Conservation (phyloP, 2,888 invertebrate species). For the Macaria notata region DNA sequence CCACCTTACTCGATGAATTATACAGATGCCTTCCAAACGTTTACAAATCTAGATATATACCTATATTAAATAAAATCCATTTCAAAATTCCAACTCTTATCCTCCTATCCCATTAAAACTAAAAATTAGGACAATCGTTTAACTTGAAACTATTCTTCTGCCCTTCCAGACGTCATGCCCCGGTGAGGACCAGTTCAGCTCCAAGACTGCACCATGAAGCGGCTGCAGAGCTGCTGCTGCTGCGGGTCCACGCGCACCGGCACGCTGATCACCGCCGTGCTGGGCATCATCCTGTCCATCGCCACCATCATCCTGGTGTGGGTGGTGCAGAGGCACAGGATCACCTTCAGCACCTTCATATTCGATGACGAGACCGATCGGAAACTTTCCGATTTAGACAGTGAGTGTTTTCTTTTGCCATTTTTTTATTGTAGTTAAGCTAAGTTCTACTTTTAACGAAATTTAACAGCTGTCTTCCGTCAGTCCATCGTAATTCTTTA, state of each 20-base stretch:
- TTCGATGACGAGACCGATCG: slow-evolving; percentile 83
- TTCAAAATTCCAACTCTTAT: too few relatives aligned
- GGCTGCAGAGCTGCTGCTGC: slow-evolving; percentile 86
- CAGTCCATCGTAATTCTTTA: too few relatives aligned
- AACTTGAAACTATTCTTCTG: not conserved
- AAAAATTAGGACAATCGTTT: too few relatives aligned
- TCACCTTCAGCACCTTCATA: slow-evolving; percentile 90
- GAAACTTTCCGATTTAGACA: slow-evolving; percentile 84
- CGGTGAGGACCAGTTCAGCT: slow-evolving; percentile 35
- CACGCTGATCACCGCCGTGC: slow-evolving; percentile 86
- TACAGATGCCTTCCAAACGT: too few relatives aligned
- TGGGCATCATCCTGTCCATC: slow-evolving; percentile 89
- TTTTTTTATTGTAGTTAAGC: not conserved
- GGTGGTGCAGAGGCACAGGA: slow-evolving; percentile 76
- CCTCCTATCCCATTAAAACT: too few relatives aligned
- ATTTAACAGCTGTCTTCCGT: too few relatives aligned
- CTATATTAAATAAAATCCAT: too few relatives aligned
- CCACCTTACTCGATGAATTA: too few relatives aligned
- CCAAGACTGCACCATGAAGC: slow-evolving; percentile 54
- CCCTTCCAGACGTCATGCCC: slow-evolving; percentile 50
- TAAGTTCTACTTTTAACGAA: too few relatives aligned
- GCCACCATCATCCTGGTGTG: slow-evolving; percentile 86
- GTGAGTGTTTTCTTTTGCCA: slow-evolving; percentile 58
- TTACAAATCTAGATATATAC: too few relatives aligned
- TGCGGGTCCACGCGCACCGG: slow-evolving; percentile 88